A percentile compares a stretch with the other conserved stretches of the same genome.
These are phyloP conservation scores for Syngnathus floridae DNA, from an alignment of 2,113 vertebrate genomes.

Conservation along the genomic window DNA sequence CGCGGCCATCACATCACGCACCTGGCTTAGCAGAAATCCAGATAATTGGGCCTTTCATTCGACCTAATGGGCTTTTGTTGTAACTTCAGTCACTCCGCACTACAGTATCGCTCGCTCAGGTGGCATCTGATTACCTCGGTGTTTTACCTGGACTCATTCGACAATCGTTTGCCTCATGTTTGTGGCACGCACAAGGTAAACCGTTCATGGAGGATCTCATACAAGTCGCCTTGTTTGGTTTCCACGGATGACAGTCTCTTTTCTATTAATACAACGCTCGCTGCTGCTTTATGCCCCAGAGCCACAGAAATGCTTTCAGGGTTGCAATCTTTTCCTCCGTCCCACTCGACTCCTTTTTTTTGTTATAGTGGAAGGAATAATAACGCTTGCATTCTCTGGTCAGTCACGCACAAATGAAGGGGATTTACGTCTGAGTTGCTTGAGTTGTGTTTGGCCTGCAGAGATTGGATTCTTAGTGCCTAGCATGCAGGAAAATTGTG, in stretches of 20 bases:
- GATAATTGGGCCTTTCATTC: slow-evolving; percentile 60
- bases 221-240: slow-evolving; percentile 32
- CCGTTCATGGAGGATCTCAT: slow-evolving; percentile 16
- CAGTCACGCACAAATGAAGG: slow-evolving; percentile 23
- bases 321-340: slow-evolving; percentile 21
- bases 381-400: slow-evolving; percentile 35
- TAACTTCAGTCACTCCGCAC: background rate
- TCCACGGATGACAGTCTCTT: slow-evolving; percentile 31
- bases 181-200: slow-evolving; percentile 15
- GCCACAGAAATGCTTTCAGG: slow-evolving; percentile 39
- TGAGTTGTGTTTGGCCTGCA: background rate
- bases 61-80: slow-evolving; percentile 35
- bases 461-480: background rate
- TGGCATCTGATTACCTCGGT: slow-evolving; percentile 1
- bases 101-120: slow-evolving; percentile 12
- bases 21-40: slow-evolving; percentile 59
- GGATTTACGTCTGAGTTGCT: slow-evolving; percentile 28
- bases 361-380: slow-evolving; percentile 32
- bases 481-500: background rate
- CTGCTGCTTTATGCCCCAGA: slow-evolving; percentile 36
- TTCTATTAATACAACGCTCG: slow-evolving; percentile 35
- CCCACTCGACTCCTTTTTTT: slow-evolving; percentile 9
- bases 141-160: slow-evolving; percentile 9
- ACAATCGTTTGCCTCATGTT: background rate
- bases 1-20: slow-evolving; percentile 57